Percentiles rank a stretch among this genome's conserved stretches.
phyloP scores from a whole-genome alignment of 2,113 vertebrate genomes.

The Solea solea region DNA sequence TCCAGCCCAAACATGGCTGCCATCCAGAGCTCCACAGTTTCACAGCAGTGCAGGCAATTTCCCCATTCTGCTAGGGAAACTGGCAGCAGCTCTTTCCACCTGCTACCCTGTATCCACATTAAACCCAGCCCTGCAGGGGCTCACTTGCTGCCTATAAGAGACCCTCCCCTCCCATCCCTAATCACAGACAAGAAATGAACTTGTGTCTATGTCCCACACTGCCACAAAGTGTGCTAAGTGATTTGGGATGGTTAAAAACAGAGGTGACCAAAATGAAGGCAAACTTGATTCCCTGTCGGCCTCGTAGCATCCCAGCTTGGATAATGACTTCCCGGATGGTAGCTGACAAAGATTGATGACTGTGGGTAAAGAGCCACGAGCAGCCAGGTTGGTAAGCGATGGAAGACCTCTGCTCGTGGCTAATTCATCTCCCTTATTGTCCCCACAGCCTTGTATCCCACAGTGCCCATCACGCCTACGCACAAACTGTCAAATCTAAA shows the following conservation, averaged over 20 bases:
- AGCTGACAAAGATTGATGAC: conserved; percentile 84
- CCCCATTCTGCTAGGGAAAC: conserved; percentile 71
- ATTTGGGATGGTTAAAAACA: conserved; percentile 36
- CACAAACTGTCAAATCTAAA: conserved; percentile 64
- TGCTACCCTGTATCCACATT: conserved; percentile 74
- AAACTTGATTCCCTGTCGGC: conserved; percentile 46
- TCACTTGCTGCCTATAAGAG: conserved; percentile 35
- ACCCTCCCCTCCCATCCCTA: conserved; percentile 29
- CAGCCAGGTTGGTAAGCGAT: conserved; percentile 64
- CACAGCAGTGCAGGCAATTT: conserved; percentile 73
- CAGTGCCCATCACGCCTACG: conserved; percentile 68
- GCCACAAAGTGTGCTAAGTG: conserved; percentile 43
- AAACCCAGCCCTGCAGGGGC: conserved; percentile 52
- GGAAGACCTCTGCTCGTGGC: conserved; percentile 70
- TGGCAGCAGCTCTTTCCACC: conserved; percentile 78
- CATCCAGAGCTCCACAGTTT: conserved; percentile 70
- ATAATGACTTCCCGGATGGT: conserved; percentile 76
- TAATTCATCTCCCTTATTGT: conserved; percentile 84
- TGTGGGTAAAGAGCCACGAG: conserved; percentile 64
- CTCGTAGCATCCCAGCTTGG: conserved; percentile 48
- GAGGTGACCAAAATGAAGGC: conserved; percentile 32
- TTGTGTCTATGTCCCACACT: conserved; percentile 24
- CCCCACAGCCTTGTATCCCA: conserved; percentile 60
- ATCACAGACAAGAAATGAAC: conserved; percentile 54
- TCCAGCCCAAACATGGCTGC: conserved; percentile 75